These are phyloP conservation scores for Melanotaenia boesemani DNA, from an alignment of 2,797 vertebrate species.

Conservation along the genomic window DNA sequence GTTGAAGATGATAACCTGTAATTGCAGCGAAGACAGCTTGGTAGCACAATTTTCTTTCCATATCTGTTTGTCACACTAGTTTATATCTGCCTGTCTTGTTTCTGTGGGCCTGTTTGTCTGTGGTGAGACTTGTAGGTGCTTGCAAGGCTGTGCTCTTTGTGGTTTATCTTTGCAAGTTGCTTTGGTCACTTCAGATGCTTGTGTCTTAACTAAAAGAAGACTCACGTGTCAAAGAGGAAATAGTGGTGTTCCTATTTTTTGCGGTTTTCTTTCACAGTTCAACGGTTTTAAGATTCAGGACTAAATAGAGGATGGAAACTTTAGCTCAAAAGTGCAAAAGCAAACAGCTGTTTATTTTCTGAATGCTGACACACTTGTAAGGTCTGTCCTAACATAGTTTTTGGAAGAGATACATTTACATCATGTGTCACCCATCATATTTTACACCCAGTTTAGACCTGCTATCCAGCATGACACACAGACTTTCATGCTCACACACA, in stretches of 20 bases:
- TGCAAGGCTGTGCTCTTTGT: constrained; percentile 10
- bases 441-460: constrained; percentile 14
- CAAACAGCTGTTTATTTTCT: constrained; percentile 57
- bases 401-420: constrained; percentile 47
- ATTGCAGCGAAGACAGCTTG: constrained; percentile 6
- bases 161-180: constrained; percentile 34
- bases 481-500: constrained; percentile 1
- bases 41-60: constrained; percentile 34
- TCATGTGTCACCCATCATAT: constrained; percentile 50
- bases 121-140: constrained; percentile 19
- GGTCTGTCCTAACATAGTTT: constrained; percentile 45
- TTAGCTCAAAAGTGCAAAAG: constrained; percentile 46
- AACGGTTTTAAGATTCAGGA: constrained; percentile 56
- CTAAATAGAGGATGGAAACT: constrained; percentile 69
- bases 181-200: constrained; percentile 46
- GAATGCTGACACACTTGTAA: constrained; percentile 41
- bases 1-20: constrained; percentile 27
- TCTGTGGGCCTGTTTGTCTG: constrained; percentile 3
- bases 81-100: constrained; percentile 18
- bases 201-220: constrained; percentile 53
- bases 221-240: constrained; percentile 73
- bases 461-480: constrained; percentile 6
- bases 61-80: constrained; percentile 31
- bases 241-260: constrained; percentile 69
- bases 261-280: constrained; percentile 49